Base-by-base conservation (phyloP, 2,113 vertebrate genomes). In the Balaeniceps rex region DNA sequence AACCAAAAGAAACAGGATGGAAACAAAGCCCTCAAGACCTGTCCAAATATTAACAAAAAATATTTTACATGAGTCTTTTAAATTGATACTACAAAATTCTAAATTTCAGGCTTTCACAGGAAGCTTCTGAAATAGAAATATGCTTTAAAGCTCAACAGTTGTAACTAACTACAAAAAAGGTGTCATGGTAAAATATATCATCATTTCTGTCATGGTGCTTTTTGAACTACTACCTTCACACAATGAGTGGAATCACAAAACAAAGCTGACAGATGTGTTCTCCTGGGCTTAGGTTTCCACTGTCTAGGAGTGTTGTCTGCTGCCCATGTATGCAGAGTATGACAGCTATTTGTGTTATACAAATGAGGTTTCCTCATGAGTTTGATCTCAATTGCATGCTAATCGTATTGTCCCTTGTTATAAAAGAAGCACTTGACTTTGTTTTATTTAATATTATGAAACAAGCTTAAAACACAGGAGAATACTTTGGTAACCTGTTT, bases 331-430 rank as follows among this genome's bases (percentile, higher is more conserved):
- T 54, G 25, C 54, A 78, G 23, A 54, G 8, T 63, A 65, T 86
- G 91, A 96, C 75, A 96, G 87, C 24, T 94, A 83, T 94, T 91
- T 87, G 34, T 79, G 52, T 68, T 88, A 66, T 80, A 94, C 19
- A 94, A 97, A 93, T 61, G 25, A 44, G n/a, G 9, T 71, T 85
- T 88, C 69, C 79, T 87, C 71, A 19, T 78, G 34, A 49, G 64
- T 79, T 94, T 95, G 78, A 92, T 85, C n/a, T 71, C 63, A 87
- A 34, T 34, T 93, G 70, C 25, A 96, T 88, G 18, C 9, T 91
- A 95, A 81, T 81, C 36, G 78, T 80, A 65, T 87, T 77, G 60
- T 55, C 55, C 65, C 36, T 36, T 83, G 26, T 83, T 94, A 74
- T 47, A 68, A 89, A 55, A 77, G 74, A 79, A 82, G 29, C 8